Conservation (phyloP, 2,888 invertebrate genomes). For the Polyommatus icarus region DNA sequence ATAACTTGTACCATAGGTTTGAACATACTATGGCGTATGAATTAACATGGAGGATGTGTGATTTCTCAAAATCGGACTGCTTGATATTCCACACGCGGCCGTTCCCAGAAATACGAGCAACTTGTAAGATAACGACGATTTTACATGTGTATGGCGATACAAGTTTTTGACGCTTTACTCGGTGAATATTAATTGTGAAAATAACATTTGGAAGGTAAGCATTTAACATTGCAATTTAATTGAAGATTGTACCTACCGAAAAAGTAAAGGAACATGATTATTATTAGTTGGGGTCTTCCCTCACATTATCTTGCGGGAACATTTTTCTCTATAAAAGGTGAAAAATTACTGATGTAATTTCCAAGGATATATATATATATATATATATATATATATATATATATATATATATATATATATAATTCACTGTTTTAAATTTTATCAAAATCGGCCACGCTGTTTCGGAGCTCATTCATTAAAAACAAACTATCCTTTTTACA, state of each 20-base stretch:
- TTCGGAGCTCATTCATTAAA: not conserved
- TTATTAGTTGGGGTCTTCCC: no score
- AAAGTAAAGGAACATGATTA: no score
- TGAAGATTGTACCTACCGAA: not conserved
- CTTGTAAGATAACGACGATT: not conserved
- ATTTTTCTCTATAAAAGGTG: no score
- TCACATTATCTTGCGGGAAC: no score
- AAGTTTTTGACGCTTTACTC: not conserved
- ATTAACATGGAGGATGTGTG: conserved; percentile 35
- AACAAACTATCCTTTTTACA: not conserved
- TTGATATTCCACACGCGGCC: conserved; percentile 27
- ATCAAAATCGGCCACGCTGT: no score
- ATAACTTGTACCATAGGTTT: not conserved
- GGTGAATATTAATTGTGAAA: not conserved
- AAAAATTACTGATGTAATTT: no score
- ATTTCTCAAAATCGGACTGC: conserved; percentile 29
- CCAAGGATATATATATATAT: no score
- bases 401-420: no score
- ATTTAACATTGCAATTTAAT: not conserved
- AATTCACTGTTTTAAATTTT: no score
- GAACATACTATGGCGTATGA: not conserved
- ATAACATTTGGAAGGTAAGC: not conserved
- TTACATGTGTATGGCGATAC: not conserved
- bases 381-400: no score
- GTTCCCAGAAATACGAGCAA: conserved; percentile 6